Base-by-base conservation (phyloP, 2,888 invertebrate species). In the Dasysyrphus tricinctus region DNA sequence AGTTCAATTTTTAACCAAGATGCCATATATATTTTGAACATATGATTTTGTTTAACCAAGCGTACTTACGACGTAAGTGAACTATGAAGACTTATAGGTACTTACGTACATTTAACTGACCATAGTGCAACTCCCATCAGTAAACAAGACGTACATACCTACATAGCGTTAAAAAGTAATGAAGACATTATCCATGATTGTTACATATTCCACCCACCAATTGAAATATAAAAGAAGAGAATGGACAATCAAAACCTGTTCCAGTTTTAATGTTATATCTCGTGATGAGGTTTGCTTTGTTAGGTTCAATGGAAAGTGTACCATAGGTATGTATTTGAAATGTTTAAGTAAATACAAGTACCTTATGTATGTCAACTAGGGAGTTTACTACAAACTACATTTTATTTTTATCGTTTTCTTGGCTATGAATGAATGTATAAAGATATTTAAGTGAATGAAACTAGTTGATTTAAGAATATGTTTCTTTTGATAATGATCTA, bases 1-100 rank as follows among this genome's bases (percentile, higher is more conserved):
- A n/a, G n/a, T n/a, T n/a, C n/a, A n/a, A n/a, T n/a, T 32, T 61
- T 19, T 59, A 56, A 34, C 32, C 56, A 57, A 16, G 57, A 57
- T 54, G n/a, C 9, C 24, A 24, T 24, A 34, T 56, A 2, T 34
- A 16, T 37, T 5, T n/a, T n/a, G n/a, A n/a, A 24, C 24, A 1
- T 24, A 24, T 11, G 5, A 16, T 37, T 5, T 34, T 57, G 57
- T 9, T 57, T 57, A 37, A 57, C 57, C 57, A 57, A 57, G 16
- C 57, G 37, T 57, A n/a, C n/a, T n/a, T n/a, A 34, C 1, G 11
- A 57, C 11, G 11, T 12, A 34, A 12, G 8, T 29, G 9, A 5
- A 9, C 56, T 34, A 57, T 57, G 34, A 57, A 57, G 34, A 57
- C 32, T 9, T 57, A 34, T 9, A 32, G n/a, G 56, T 57, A 57